Base-by-base conservation (phyloP, 2,113 vertebrate genomes). In the Myotis lucifugus region DNA sequence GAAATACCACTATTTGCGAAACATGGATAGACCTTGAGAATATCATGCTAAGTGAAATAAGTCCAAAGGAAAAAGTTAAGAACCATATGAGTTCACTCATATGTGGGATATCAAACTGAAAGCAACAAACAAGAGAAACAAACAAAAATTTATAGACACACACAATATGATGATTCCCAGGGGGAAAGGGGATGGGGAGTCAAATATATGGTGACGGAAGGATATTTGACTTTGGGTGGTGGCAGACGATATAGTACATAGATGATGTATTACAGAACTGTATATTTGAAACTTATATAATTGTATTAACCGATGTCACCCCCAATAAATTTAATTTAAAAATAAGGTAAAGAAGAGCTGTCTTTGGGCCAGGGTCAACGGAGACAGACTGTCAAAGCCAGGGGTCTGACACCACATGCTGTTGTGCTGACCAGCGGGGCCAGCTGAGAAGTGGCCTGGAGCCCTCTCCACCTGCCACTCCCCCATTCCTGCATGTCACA, bases 401-500 rank as follows among this genome's bases (percentile, higher is more conserved):
- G 27, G 48, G 11, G 27, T 76, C 52, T 52, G 1, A 11, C 12
- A n/a, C 6, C 5, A 4, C 32, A 25, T 1, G 3, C 66, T 48
- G 88, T 13, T 52, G 32, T 11, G 6, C 11, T 10, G 3, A 25
- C 10, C 50, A 15, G 59, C 19, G 25, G 27, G 3, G 11, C 19
- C 10, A 2, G 3, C 18, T 29, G 19, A 48, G 15, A 3, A 6
- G 6, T 17, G 6, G 13, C 7, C 40, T 66, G 6, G 18, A 88
- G 59, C 10, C 46, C 25, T 29, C 66, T 13, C 3, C 5, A 11
- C 11, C 46, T 7, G 25, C n/a, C 3, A 13, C 14, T n/a, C 14
- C 12, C 2, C 48, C 25, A 40, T 9, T 15, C 14, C 17, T 25
- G 13, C 1, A 0, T 0, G 10, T 34, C 46, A 50, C 25, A 29